A percentile compares a stretch with the other conserved stretches of the same genome.
Conservation (phyloP, 2,113 vertebrate genomes). For the Ictalurus punctatus region DNA sequence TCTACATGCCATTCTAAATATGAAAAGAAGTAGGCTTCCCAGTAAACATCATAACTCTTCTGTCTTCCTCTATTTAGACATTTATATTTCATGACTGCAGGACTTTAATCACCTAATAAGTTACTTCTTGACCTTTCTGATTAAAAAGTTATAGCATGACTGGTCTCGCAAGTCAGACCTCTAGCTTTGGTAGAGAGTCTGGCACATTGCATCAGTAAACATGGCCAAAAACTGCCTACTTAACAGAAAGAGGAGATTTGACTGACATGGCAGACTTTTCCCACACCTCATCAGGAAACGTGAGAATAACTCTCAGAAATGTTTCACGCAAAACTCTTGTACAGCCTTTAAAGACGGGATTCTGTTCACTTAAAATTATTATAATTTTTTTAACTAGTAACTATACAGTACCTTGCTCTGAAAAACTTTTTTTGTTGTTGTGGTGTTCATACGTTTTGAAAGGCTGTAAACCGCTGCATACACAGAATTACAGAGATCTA, state of each 20-base stretch:
- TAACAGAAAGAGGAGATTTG: background rate
- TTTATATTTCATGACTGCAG: background rate
- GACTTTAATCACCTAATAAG: slow-evolving; percentile 15
- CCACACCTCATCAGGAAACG: background rate
- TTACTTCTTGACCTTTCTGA: background rate
- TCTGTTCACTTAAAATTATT: background rate
- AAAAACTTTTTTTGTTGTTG: background rate
- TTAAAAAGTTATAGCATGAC: background rate
- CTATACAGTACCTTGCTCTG: background rate
- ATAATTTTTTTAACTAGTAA: too few relatives aligned
- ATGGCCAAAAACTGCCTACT: background rate
- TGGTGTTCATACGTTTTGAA: background rate
- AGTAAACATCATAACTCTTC: background rate
- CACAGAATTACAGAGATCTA: background rate
- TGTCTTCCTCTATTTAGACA: background rate
- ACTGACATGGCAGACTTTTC: background rate
- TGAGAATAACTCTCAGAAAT: background rate
- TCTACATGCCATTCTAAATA: background rate
- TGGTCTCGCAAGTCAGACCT: background rate
- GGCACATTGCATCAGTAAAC: background rate
- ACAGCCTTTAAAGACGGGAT: background rate
- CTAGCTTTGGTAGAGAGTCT: background rate
- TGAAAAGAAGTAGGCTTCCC: background rate
- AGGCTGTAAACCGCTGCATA: background rate
- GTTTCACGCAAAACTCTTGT: background rate